Conservation (phyloP, 2,797 vertebrate genomes). For the Pelodytes ibericus region DNA sequence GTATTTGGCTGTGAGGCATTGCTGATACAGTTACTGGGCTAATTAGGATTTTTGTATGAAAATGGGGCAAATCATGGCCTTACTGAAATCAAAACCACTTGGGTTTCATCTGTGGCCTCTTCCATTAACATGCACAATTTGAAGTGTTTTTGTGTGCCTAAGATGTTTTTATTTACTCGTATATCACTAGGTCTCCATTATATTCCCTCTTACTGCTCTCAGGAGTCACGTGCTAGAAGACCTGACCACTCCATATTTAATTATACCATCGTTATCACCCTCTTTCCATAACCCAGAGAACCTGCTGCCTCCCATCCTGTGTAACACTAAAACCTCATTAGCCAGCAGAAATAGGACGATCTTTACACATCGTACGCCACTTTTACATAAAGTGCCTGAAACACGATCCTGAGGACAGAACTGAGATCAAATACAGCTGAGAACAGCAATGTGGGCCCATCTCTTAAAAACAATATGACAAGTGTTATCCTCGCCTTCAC, state of each 20-base stretch:
- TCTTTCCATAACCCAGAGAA: background rate
- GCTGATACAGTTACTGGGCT: too few species aligned
- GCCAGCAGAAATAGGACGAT: background rate
- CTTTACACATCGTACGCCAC: background rate
- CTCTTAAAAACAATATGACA: background rate
- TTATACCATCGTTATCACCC: background rate
- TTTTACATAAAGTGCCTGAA: slow-evolving; percentile 3
- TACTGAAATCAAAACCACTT: too few species aligned
- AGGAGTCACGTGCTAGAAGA: background rate
- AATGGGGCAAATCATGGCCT: too few species aligned
- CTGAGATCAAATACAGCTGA: slow-evolving; percentile 11
- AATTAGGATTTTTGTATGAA: too few species aligned
- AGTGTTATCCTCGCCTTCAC: too few species aligned
- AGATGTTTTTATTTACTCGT: background rate
- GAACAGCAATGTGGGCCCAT: background rate
- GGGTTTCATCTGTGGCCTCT: too few species aligned
- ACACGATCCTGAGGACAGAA: background rate
- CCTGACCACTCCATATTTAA: background rate
- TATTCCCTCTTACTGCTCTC: background rate
- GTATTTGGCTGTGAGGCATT: too few species aligned
- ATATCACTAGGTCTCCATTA: background rate
- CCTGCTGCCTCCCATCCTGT: background rate
- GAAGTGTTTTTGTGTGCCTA: too few species aligned
- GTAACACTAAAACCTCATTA: background rate
- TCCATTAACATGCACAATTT: too few species aligned